Evolutionary conservation across 2,888 invertebrate species (phyloP), one percentile per base, ranked within the genome.

Genomic region (Diachrysia chrysitis): DNA sequence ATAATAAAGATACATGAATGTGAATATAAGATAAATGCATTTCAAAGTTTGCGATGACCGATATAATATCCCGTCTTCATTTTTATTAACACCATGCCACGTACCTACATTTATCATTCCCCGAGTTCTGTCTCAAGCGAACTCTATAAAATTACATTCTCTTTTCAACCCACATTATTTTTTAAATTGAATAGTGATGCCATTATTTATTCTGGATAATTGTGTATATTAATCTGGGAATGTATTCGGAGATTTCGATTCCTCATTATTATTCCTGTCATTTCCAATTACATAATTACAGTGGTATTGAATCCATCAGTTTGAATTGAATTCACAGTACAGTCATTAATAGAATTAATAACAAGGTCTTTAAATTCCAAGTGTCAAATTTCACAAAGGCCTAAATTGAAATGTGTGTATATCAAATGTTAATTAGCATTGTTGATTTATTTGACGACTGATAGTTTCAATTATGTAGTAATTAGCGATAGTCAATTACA

Each of bases 401-500:
- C 53, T 51, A 55, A 21, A 71, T 70, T 70, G 55, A 51, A 63
- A 67, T 63, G 57, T 66, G 56, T 65, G 67, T 71, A 59, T 73
- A 68, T 69, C 74, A 72, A 72, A 78, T 77, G 76, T 73, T 83
- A 83, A 83, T 83, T 81, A 84, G 69, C 63, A 66, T 71, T 58
- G 83, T 84, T 88, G 86, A 87, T 89, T 86, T 87, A 87, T 86
- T 83, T 83, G 83, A 82, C 69, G 76, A 73, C 69, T 76, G 77
- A 78, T 80, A 73, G 71, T 75, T 75, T 73, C 84, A 84, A 87
- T 86, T 85, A 83, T 74, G 75, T 76, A 73, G 81, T 83, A 86
- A 85, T 86, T 83, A 85, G 71, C 54, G 66, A 75, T 77, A 73
- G 70, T 76, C 78, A 83, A 81, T 83, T 83, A 79, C 69, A 69